These are phyloP conservation scores for Calidris pugnax DNA, from an alignment of 2,113 vertebrate genomes.

Conservation along the genomic window DNA sequence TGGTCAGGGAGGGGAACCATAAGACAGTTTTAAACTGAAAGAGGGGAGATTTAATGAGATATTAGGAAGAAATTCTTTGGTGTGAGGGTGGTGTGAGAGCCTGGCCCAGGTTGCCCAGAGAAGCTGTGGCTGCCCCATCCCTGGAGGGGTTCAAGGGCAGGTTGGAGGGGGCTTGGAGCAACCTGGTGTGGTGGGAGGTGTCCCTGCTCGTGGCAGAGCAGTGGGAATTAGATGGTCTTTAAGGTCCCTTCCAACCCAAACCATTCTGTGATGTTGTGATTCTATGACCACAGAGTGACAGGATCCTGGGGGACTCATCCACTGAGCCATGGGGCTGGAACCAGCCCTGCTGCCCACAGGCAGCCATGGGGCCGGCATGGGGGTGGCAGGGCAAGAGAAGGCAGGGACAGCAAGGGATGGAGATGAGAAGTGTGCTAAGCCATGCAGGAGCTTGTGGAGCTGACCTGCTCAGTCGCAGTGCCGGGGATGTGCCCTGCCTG, in stretches of 20 bases:
- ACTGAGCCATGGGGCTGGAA: not conserved
- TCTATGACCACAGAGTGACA: not conserved
- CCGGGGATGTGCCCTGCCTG: not conserved
- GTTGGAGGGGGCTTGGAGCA: not conserved
- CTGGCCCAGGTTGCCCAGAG: too few species aligned
- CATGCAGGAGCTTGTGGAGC: not conserved
- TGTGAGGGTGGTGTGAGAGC: not conserved
- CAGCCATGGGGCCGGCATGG: fast-evolving
- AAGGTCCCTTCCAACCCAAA: not conserved
- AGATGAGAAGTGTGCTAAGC: not conserved
- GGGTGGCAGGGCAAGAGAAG: not conserved
- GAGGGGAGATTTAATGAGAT: not conserved
- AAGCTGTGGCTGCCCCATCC: too few species aligned
- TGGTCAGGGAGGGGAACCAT: too few species aligned
- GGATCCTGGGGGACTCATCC: fast-evolving
- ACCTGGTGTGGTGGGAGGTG: not conserved
- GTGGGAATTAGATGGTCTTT: not conserved
- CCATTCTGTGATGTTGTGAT: not conserved
- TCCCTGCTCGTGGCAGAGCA: not conserved
- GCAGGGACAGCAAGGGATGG: not conserved
- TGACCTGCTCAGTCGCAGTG: fast-evolving
- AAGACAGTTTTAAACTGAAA: not conserved
- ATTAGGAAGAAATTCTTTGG: not conserved
- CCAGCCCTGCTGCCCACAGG: too few species aligned
- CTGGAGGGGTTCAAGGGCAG: not conserved